Evolutionary conservation across 2,113 vertebrate species (phyloP).

Genomic region (Pseudopodoces humilis): DNA sequence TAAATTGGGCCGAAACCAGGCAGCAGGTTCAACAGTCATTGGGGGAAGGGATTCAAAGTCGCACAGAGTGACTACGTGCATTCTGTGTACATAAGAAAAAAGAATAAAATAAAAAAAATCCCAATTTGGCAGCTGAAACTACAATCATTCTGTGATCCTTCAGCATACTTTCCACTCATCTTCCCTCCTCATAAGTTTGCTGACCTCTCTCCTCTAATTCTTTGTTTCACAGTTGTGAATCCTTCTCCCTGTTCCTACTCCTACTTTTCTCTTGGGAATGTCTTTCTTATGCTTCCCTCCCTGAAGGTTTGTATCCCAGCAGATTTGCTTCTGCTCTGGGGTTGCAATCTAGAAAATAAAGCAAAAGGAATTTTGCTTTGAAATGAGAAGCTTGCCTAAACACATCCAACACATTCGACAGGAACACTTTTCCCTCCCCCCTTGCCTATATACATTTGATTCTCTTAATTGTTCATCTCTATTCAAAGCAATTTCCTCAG

Average conservation of each 20-base stretch:
- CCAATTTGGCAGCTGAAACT: neutral
- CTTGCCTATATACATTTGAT: neutral
- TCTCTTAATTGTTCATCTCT: slow-evolving; percentile 28
- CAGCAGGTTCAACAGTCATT: neutral
- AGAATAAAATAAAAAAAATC: neutral
- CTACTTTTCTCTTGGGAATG: neutral
- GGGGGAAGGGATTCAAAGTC: neutral
- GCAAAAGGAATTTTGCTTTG: neutral
- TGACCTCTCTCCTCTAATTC: neutral
- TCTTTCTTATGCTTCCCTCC: neutral
- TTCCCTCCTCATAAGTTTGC: neutral
- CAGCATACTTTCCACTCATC: neutral
- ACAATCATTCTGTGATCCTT: neutral
- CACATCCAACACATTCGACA: neutral
- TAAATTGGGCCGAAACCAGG: neutral
- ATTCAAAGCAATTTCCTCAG: slow-evolving; percentile 34
- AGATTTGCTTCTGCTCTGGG: neutral
- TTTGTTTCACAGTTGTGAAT: neutral
- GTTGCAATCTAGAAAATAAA: neutral
- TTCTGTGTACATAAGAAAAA: neutral
- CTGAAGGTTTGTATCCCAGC: neutral
- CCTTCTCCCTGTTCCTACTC: neutral
- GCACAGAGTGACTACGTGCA: neutral
- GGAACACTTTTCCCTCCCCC: neutral
- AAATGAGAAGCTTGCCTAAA: slow-evolving; percentile 15